phyloP scores from a whole-genome alignment of 1,140 invertebrate genomes.

The Aporrectodea caliginosa region DNA sequence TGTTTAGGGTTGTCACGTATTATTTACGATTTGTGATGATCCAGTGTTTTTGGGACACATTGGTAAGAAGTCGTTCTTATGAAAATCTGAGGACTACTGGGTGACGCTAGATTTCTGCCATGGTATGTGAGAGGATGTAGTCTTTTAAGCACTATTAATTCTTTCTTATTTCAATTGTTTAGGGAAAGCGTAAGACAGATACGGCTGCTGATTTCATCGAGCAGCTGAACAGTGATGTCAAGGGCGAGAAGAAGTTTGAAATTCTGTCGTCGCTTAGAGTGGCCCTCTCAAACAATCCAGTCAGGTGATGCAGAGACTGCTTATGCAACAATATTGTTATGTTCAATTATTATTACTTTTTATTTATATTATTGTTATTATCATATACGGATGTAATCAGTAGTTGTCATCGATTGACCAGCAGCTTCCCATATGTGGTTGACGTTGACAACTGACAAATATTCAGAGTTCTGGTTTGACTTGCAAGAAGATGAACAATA shows the following conservation, averaged over 20 bases:
- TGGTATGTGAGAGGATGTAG: not conserved
- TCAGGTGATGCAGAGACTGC: too few relatives aligned
- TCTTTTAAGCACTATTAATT: not conserved
- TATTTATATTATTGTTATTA: too few relatives aligned
- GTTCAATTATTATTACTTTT: too few relatives aligned
- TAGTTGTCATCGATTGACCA: too few relatives aligned
- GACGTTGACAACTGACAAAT: too few relatives aligned
- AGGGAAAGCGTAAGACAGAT: constrained; percentile 69
- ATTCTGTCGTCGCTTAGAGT: constrained; percentile 84
- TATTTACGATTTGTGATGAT: not conserved
- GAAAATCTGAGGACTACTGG: not conserved
- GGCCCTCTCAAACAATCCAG: constrained; percentile 85
- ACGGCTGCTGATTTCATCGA: constrained; percentile 81
- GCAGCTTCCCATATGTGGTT: too few relatives aligned
- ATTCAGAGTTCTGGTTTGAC: too few relatives aligned
- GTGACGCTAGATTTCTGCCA: not conserved
- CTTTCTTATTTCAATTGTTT: not conserved
- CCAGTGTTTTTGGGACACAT: not conserved
- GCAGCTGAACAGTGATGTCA: constrained; percentile 80
- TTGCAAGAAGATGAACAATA: too few relatives aligned
- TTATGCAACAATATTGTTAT: too few relatives aligned
- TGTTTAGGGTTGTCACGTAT: not conserved
- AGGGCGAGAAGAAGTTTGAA: constrained; percentile 75
- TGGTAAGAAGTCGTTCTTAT: not conserved
- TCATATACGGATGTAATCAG: too few relatives aligned